Evolutionary conservation across 2,113 vertebrate genomes (phyloP).

Genomic region (Sphaerodactylus townsendi): DNA sequence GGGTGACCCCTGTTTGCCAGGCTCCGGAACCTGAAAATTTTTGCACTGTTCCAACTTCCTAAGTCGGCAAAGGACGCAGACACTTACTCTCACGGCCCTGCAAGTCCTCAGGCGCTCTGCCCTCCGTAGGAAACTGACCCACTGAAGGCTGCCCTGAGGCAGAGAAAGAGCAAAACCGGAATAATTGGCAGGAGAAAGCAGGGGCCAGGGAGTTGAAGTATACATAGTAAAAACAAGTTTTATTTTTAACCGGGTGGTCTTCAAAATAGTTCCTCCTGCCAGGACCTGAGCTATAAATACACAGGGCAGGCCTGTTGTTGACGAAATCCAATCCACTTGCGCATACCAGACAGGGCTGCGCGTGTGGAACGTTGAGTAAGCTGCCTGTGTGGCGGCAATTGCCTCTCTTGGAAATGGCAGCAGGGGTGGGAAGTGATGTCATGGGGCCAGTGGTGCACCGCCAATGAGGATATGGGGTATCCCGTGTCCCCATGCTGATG

Average conservation of each 20-base stretch:
- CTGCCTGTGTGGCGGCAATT: background rate
- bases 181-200: background rate
- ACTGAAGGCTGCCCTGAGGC: background rate
- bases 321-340: background rate
- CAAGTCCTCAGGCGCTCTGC: background rate
- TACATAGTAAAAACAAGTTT: background rate
- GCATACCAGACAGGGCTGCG: background rate
- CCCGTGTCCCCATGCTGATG: too few relatives aligned
- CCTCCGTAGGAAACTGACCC: background rate
- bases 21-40: too few relatives aligned
- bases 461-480: too few relatives aligned
- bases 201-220: background rate
- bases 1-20: too few relatives aligned
- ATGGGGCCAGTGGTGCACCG: background rate
- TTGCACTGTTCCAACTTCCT: too few relatives aligned
- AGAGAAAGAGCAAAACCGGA: background rate
- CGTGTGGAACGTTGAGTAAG: background rate
- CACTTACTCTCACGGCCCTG: background rate
- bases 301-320: background rate
- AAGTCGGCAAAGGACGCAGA: background rate
- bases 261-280: background rate
- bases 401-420: background rate
- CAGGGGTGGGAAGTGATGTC: background rate
- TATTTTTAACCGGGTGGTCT: constrained; percentile 17
- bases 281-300: background rate